A percentile compares a stretch with the other conserved stretches of the same genome.
phyloP scores from a whole-genome alignment of 2,888 invertebrate species.

The Amblyjoppa fuscipennis region DNA sequence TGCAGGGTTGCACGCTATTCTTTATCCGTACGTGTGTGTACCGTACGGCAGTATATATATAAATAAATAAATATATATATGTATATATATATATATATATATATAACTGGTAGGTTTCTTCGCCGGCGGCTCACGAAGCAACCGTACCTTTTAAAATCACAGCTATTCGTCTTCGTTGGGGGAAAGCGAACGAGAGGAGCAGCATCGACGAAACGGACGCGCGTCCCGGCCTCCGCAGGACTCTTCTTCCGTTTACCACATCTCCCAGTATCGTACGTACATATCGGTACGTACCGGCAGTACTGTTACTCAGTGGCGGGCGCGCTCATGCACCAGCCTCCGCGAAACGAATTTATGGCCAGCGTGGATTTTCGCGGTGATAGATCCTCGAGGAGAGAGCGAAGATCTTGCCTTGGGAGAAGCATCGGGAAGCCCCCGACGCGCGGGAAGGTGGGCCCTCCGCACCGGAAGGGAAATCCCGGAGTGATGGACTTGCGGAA shows the following conservation, averaged over 20 bases:
- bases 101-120: background rate
- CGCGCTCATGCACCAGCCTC: slow-evolving; percentile 29
- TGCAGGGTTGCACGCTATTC: slow-evolving; percentile 26
- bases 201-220: slow-evolving; percentile 70
- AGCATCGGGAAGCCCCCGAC: background rate
- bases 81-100: background rate
- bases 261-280: slow-evolving; percentile 23
- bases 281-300: slow-evolving; percentile 5
- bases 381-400: slow-evolving; percentile 39
- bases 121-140: background rate
- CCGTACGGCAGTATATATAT: background rate
- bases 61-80: background rate
- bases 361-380: slow-evolving; percentile 52
- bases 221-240: slow-evolving; percentile 3
- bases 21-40: slow-evolving; percentile 8
- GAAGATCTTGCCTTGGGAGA: slow-evolving; percentile 5
- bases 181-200: slow-evolving; percentile 1
- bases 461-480: slow-evolving; percentile 3
- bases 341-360: slow-evolving; percentile 61
- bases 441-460: background rate
- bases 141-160: slow-evolving; percentile 73
- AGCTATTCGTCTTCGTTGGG: slow-evolving; percentile 73
- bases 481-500: slow-evolving; percentile 43
- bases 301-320: background rate
- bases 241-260: slow-evolving; percentile 1